Evolutionary conservation across 2,113 vertebrate genomes (phyloP), one percentile per base, ranked within the genome.

Genomic region (Beaufortia kweichowensis): DNA sequence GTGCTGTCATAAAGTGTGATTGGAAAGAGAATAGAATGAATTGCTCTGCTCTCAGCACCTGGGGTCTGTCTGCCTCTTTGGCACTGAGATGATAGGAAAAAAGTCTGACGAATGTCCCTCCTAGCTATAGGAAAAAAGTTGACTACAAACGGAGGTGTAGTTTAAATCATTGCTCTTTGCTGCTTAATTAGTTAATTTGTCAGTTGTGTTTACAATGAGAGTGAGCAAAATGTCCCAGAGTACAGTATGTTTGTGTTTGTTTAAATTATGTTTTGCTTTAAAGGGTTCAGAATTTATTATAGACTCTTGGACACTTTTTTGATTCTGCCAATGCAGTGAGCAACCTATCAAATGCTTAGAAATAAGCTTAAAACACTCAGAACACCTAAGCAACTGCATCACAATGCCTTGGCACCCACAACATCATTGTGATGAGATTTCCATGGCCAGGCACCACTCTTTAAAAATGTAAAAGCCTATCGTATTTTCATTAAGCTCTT

Each of bases 21-120:
- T 83, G 74, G 60, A 76, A 74, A 33, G 48, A 63, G 50, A 65
- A 64, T 46, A 57, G 55, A 77, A 75, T 83, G 63, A 71, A 74
- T 80, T 75, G 69, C 57, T 21, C 62, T 59, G 57, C 33, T 74
- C 39, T 33, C 70, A 64, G 71, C 70, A 82, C 70, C 80, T 82
- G 80, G 76, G 70, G 19, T 64, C 76, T 64, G 46, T 75, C 76
- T 81, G 76, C n/a, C 55, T 68, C 62, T 64, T 57, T 75, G 64
- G 46, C 17, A 53, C 35, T 24, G 3, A 59, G 31, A 64, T 59
- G 43, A 81, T 69, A 24, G 26, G 48, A 69, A 29, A 5, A 68
- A 15, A 62, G 71, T 12, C 23, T 50, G 69, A 77, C 31, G 69
- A 67, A 77, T 68, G 63, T 64, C 76, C 63, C 59, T 63, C 10